Evolutionary conservation across 2,113 vertebrate genomes (phyloP).

Genomic region (Microcebus jonahi): DNA sequence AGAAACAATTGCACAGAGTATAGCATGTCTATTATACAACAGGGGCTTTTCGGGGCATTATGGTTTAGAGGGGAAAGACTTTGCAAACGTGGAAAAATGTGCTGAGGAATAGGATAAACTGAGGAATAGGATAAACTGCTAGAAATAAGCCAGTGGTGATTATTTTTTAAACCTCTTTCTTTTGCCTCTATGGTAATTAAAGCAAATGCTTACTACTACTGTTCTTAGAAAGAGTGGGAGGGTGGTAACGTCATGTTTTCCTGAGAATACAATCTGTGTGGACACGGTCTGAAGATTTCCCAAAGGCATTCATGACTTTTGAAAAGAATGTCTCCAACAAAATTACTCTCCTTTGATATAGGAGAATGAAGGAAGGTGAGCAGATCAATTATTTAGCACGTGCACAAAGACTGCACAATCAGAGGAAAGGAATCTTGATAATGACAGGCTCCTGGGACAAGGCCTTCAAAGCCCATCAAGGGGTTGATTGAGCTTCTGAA

Average conservation of each 20-base stretch:
- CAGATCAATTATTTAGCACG: not conserved
- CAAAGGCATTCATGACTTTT: not conserved
- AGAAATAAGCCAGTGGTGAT: not conserved
- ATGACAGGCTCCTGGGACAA: not conserved
- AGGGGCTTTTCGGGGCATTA: not conserved
- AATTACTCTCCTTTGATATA: not conserved
- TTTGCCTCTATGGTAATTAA: not conserved
- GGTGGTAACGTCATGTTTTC: not conserved
- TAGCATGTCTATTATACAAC: not conserved
- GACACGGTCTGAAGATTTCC: not conserved
- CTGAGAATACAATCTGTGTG: not conserved
- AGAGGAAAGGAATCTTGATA: not conserved
- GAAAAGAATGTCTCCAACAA: constrained; percentile 48
- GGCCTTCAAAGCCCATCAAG: not conserved
- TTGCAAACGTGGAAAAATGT: not conserved
- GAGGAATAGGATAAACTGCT: not conserved
- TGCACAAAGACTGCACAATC: not conserved
- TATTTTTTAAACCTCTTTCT: not conserved
- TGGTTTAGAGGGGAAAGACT: not conserved
- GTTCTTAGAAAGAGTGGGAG: not conserved
- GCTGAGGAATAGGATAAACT: not conserved
- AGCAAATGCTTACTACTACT: not conserved
- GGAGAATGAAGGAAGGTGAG: not conserved
- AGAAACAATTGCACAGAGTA: not conserved
- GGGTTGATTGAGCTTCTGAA: not conserved